Evolutionary conservation across 2,113 vertebrate genomes (phyloP).

Genomic region (Bathybates hornii): DNA sequence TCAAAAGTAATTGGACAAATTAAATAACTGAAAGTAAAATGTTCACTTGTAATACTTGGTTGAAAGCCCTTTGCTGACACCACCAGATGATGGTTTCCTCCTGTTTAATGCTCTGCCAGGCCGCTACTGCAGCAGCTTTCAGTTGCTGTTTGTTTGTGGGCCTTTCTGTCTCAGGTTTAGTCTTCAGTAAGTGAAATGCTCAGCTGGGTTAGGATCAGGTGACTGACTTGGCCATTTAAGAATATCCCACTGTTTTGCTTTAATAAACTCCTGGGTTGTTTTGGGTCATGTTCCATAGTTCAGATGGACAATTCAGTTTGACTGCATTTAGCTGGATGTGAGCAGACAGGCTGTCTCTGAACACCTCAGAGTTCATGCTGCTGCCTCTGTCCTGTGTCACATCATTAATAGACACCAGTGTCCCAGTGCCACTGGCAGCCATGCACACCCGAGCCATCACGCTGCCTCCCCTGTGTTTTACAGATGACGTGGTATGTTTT

Average conservation of each 20-base stretch:
- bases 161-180: background rate
- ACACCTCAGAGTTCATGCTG: background rate
- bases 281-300: too few species aligned
- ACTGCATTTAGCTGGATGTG: background rate
- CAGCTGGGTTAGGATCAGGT: background rate
- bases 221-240: background rate
- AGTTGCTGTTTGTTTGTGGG: background rate
- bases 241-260: background rate
- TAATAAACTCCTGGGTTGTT: background rate
- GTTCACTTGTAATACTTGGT: background rate
- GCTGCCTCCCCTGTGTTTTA: accelerated
- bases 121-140: background rate
- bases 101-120: background rate
- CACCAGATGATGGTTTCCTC: background rate
- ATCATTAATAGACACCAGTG: accelerated
- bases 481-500: background rate
- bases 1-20: background rate
- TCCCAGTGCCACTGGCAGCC: background rate
- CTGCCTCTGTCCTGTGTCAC: background rate
- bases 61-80: background rate
- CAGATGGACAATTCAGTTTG: too few species aligned
- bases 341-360: background rate
- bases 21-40: background rate
- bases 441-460: background rate
- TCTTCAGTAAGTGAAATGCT: background rate